Conservation (phyloP, 92 coral and sea anemone genomes). For the Actinernus sp. region DNA sequence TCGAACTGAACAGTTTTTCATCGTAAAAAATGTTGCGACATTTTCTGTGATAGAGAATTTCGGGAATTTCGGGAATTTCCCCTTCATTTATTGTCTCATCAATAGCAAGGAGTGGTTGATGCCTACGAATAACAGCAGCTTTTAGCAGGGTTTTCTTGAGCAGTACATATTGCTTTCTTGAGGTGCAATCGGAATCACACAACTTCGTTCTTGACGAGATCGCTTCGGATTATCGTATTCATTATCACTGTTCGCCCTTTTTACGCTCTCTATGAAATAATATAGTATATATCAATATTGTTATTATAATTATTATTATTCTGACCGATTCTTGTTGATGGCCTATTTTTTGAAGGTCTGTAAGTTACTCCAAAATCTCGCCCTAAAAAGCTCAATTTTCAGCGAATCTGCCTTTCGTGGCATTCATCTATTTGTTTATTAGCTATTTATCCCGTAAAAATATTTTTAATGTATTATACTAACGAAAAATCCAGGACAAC, state of each 20-base stretch:
- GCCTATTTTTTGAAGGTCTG: no score
- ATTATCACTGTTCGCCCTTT: no score
- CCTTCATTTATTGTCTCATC: slow-evolving; percentile 16
- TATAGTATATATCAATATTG: no score
- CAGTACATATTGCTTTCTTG: slow-evolving; percentile 15
- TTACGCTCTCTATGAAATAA: no score
- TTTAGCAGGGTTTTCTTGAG: slow-evolving; percentile 20
- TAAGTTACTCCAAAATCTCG: no score
- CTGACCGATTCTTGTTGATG: no score
- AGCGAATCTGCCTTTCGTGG: no score
- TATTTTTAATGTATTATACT: background rate
- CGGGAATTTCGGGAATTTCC: slow-evolving; percentile 26
- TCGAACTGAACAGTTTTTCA: slow-evolving; percentile 27
- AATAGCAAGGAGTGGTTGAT: slow-evolving; percentile 15
- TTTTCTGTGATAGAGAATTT: slow-evolving; percentile 26
- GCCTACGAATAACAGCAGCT: slow-evolving; percentile 23
- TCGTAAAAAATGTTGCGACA: slow-evolving; percentile 34
- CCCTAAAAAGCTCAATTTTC: no score
- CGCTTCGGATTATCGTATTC: slow-evolving; percentile 33
- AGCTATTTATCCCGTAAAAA: background rate
- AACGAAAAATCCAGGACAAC: slow-evolving; percentile 2
- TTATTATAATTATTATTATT: no score
- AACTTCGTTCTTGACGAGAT: slow-evolving; percentile 1
- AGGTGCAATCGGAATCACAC: slow-evolving; percentile 7
- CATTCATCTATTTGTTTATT: no score